A percentile compares a stretch with the other conserved stretches of the same genome.
Conservation (phyloP, 1,140 invertebrate species). For the Aphis gossypii region DNA sequence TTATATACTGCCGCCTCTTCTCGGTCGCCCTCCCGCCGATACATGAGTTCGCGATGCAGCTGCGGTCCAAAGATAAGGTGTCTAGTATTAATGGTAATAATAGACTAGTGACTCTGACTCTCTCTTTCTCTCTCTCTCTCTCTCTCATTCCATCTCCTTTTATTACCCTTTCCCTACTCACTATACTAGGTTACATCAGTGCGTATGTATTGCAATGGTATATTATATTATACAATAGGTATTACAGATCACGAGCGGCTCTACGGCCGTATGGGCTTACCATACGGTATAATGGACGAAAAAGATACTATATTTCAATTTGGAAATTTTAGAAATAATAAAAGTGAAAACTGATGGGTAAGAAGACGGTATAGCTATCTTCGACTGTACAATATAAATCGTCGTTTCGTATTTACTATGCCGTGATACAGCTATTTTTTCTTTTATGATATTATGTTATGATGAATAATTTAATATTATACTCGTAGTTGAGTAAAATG, state of each 20-base stretch:
- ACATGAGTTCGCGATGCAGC: neutral
- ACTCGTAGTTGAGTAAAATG: neutral
- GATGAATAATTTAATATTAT: neutral
- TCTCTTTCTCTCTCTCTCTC: neutral
- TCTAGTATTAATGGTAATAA: neutral
- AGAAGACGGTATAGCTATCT: no score
- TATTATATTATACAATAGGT: neutral
- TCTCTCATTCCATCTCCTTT: neutral
- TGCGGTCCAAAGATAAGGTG: constrained; percentile 28
- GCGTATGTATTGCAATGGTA: neutral
- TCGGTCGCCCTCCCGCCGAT: neutral
- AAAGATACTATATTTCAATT: neutral
- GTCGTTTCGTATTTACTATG: neutral
- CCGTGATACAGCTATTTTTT: neutral
- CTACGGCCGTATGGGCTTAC: neutral
- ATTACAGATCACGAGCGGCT: neutral
- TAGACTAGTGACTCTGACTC: neutral
- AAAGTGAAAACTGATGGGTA: neutral
- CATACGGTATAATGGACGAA: neutral
- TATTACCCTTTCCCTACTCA: neutral
- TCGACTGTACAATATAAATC: neutral
- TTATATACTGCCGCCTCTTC: neutral
- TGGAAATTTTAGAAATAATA: neutral
- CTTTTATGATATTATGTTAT: neutral
- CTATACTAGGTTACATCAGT: neutral